Base-by-base conservation (phyloP, 2,113 vertebrate genomes). In the Rhinolophus ferrumequinum region DNA sequence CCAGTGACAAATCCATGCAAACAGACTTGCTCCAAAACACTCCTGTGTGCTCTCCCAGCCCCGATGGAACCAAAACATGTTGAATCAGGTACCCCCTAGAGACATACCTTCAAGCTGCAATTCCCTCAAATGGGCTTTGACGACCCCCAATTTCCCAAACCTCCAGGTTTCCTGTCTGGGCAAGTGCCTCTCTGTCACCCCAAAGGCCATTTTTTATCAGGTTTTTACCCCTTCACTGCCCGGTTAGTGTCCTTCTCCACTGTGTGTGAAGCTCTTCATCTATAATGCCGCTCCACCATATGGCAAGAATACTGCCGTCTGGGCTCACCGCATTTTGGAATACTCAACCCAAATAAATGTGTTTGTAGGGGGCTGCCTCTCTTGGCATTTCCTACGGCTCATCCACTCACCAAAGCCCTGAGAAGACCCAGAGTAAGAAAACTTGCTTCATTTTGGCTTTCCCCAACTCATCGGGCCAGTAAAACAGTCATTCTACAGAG, bases 201-300 rank as follows among this genome's bases (percentile, higher is more conserved):
- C 88, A 28, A 58, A 82, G 28, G 30, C 47, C 24, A 2, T 12
- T 54, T 35, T 44, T 50, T 3, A 6, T 33, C 14, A 35, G 67
- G 28, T 35, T 38, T 54, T 7, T 5, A 22, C 47, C 54, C 62
- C 47, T 82, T 85, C 11, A 1, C 0, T 22, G 24, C 14, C 13
- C 30, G 10, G 6, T 33, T 5, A 6, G 13, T 33, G 47, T 54
- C 44, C 33, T 91, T 62, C 44, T 41, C 26, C 56, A 10, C 4
- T 5, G 21, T 28, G 6, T 6, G 2, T 0, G 54, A 79, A 50
- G 24, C 56, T 41, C 12, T 54, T n/a, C 0, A 28, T 33, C 54
- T 11, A 2, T 13, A 8, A 41, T 50, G 6, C 14, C 0, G 10
- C 2, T 21, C 44, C 19, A 2, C 38, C 13, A 0, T 1, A 28